Evolutionary conservation across 1,140 invertebrate species (phyloP).

Genomic region (Globodera rostochiensis): DNA sequence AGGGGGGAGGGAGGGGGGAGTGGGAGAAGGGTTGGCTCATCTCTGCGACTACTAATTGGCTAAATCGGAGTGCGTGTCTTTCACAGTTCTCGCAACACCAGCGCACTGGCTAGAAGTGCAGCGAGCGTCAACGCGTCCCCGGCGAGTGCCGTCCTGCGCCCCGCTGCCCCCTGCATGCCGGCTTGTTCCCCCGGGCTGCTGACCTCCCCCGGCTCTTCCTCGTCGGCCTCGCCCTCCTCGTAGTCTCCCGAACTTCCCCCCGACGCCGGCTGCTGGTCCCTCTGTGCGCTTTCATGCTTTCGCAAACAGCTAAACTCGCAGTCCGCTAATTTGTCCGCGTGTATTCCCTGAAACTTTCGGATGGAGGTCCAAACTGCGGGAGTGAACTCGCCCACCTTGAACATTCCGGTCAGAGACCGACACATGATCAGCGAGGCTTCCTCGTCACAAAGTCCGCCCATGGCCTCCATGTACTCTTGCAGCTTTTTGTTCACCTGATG

Average conservation of each 20-base stretch:
- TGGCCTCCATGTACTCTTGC: slow-evolving; percentile 57
- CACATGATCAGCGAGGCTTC: slow-evolving; percentile 64
- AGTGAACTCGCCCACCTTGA: slow-evolving; percentile 44
- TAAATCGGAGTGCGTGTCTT: too few relatives aligned
- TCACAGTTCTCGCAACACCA: slow-evolving; percentile 7
- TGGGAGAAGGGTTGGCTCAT: too few relatives aligned
- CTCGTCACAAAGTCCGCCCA: slow-evolving; percentile 60
- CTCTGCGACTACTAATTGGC: too few relatives aligned
- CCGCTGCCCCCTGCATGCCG: neutral
- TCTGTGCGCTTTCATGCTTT: slow-evolving; percentile 20
- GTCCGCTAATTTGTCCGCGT: slow-evolving; percentile 57
- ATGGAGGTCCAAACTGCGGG: slow-evolving; percentile 7
- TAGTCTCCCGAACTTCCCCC: slow-evolving; percentile 13
- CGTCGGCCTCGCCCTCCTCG: slow-evolving; percentile 8
- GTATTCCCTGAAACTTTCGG: slow-evolving; percentile 48
- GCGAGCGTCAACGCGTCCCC: neutral
- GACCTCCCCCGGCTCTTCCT: slow-evolving; percentile 27
- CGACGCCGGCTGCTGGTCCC: slow-evolving; percentile 15
- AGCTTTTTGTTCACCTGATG: slow-evolving; percentile 57
- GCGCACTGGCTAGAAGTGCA: neutral
- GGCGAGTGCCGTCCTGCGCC: neutral
- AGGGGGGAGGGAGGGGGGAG: too few relatives aligned
- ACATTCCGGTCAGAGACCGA: slow-evolving; percentile 46
- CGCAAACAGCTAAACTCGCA: slow-evolving; percentile 57
- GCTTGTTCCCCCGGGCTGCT: slow-evolving; percentile 18